A percentile compares a stretch with the other conserved stretches of the same genome.
phyloP scores from a whole-genome alignment of 2,888 invertebrate species.

The Tupiocoris notatus region DNA sequence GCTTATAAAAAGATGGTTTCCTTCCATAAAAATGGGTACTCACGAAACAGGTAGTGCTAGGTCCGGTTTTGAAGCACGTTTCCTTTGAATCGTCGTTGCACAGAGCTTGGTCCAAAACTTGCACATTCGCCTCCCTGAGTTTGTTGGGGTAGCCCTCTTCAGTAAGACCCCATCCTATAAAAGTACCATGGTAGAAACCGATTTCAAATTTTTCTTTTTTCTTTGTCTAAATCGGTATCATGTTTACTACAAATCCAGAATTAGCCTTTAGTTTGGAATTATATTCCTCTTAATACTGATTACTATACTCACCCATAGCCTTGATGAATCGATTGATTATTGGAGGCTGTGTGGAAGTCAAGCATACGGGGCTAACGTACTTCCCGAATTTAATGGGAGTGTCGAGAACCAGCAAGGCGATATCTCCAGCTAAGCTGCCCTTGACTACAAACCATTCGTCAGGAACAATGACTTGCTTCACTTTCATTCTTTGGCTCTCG shows the following conservation, averaged over 20 bases:
- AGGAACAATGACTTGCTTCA: neutral
- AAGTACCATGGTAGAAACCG: neutral
- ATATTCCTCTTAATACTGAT: no score
- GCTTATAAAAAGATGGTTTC: no score
- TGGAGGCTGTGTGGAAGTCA: neutral
- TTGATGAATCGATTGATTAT: conserved; percentile 14
- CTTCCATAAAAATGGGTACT: no score
- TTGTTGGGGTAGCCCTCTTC: conserved; percentile 7
- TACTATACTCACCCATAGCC: conserved; percentile 30
- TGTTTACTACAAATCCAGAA: no score
- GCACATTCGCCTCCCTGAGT: conserved; percentile 9
- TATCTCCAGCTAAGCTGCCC: conserved; percentile 11
- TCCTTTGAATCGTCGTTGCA: conserved; percentile 20
- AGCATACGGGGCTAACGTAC: conserved; percentile 21
- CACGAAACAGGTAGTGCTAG: conserved; percentile 15
- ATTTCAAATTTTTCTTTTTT: neutral
- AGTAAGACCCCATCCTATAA: conserved; percentile 21
- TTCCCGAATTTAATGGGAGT: conserved; percentile 12
- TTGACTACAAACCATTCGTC: neutral
- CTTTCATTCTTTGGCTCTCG: conserved; percentile 10
- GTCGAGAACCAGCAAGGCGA: conserved; percentile 13
- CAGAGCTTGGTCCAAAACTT: conserved; percentile 3
- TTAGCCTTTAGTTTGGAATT: no score
- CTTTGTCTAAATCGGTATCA: no score
- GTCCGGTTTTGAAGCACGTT: conserved; percentile 1